phyloP scores from a whole-genome alignment of 2,113 vertebrate species.

The Oreotragus oreotragus region DNA sequence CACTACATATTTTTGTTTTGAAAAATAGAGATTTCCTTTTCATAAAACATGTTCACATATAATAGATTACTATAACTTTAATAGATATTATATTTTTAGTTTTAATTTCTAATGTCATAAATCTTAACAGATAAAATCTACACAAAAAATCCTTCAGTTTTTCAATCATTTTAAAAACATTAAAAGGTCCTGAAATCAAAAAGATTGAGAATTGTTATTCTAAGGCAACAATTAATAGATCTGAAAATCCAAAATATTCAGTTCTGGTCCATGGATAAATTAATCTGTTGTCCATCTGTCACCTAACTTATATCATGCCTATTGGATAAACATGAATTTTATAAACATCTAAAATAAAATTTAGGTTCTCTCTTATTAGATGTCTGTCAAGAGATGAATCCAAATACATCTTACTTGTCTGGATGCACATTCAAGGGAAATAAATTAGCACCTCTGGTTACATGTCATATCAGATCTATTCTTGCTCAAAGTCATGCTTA shows the following conservation, averaged over 20 bases:
- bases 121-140: background rate
- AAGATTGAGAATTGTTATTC: background rate
- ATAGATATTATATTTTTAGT: background rate
- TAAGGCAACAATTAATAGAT: background rate
- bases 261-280: background rate
- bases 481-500: background rate
- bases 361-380: background rate
- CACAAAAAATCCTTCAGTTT: background rate
- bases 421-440: background rate
- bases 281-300: background rate
- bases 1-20: background rate
- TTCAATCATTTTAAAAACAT: background rate
- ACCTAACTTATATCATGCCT: background rate
- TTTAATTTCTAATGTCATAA: background rate
- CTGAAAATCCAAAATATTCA: constrained; percentile 32
- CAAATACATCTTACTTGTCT: background rate
- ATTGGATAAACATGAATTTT: background rate
- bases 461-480: background rate
- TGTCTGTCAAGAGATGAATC: background rate
- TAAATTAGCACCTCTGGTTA: background rate
- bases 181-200: background rate
- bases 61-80: background rate
- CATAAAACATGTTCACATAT: background rate
- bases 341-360: background rate
- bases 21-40: background rate